A percentile compares a stretch with the other conserved stretches of the same genome.
These are phyloP conservation scores for Tridacna gigas DNA, from an alignment of 2,888 invertebrate species.

Conservation along the genomic window DNA sequence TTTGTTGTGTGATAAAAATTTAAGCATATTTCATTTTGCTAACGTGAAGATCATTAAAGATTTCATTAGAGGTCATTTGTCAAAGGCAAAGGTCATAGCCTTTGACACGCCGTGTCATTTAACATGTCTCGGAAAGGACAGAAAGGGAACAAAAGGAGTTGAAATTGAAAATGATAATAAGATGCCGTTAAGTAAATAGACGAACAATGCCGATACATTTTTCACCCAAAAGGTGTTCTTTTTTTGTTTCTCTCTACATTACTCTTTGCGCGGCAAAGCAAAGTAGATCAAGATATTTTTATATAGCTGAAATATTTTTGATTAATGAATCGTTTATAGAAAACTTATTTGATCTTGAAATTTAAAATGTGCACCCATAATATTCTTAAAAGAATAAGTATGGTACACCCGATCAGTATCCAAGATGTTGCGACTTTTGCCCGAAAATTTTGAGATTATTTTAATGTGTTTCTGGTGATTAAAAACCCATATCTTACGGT, in stretches of 20 bases:
- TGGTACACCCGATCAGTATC: too few species aligned
- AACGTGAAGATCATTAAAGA: background rate
- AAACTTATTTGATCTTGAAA: too few species aligned
- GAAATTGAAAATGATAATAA: conserved; percentile 23
- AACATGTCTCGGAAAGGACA: background rate
- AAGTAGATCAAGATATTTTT: too few species aligned
- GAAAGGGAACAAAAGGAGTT: background rate
- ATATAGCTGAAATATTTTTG: too few species aligned
- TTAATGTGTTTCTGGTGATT: background rate
- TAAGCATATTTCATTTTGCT: background rate
- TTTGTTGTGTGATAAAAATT: too few species aligned
- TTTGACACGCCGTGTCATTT: background rate
- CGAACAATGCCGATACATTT: background rate
- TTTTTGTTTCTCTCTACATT: too few species aligned
- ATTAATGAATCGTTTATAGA: too few species aligned
- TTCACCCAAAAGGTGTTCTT: background rate
- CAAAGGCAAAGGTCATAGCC: conserved; percentile 1
- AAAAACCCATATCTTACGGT: background rate
- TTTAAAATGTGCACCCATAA: too few species aligned
- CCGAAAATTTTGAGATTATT: background rate
- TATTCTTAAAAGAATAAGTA: too few species aligned
- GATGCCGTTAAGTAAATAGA: conserved; percentile 28
- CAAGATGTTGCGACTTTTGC: too few species aligned
- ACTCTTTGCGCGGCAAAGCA: too few species aligned
- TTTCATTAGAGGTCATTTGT: conserved; percentile 25